A percentile compares a stretch with the other conserved stretches of the same genome.
Evolutionary conservation across 2,888 invertebrate species (phyloP).

Genomic region (Drosophila suboccidentalis): DNA sequence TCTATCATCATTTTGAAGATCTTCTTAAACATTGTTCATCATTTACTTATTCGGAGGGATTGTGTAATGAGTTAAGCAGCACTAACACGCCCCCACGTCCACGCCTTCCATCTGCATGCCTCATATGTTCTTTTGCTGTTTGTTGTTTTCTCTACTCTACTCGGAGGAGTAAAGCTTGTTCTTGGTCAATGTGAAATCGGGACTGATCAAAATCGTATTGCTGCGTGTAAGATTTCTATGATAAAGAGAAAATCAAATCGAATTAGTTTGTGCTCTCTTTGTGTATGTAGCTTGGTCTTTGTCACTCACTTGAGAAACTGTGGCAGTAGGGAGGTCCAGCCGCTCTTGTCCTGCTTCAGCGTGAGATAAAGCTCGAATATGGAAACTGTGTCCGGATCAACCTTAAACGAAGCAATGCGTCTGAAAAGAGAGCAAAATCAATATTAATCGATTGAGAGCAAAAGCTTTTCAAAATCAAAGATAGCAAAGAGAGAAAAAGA

Average conservation of each 20-base stretch:
- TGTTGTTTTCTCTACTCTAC: conserved; percentile 54
- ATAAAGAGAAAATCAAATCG: conserved; percentile 53
- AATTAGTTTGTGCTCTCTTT: background rate
- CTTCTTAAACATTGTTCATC: conserved; percentile 6
- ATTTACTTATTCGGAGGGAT: conserved; percentile 78
- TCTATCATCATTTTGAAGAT: conserved; percentile 5
- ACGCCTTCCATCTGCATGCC: conserved; percentile 42
- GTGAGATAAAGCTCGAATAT: conserved; percentile 96
- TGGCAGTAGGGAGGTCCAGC: conserved; percentile 95
- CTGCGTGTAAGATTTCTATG: conserved; percentile 93
- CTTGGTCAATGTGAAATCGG: conserved; percentile 95
- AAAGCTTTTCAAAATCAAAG: background rate
- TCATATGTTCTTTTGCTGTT: conserved; percentile 20
- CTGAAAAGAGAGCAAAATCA: conserved; percentile 82
- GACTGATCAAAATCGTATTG: conserved; percentile 95
- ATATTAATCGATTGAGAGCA: background rate
- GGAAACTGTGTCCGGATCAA: conserved; percentile 94
- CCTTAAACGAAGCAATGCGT: conserved; percentile 92
- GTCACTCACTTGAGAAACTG: conserved; percentile 94
- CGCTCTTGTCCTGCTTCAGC: conserved; percentile 93
- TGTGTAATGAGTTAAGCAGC: conserved; percentile 64
- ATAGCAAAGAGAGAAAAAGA: background rate
- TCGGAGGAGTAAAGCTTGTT: conserved; percentile 93
- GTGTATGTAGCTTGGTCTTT: background rate
- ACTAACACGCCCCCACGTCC: conserved; percentile 51